phyloP scores from a whole-genome alignment of 2,797 vertebrate species.

The Karalla daura region DNA sequence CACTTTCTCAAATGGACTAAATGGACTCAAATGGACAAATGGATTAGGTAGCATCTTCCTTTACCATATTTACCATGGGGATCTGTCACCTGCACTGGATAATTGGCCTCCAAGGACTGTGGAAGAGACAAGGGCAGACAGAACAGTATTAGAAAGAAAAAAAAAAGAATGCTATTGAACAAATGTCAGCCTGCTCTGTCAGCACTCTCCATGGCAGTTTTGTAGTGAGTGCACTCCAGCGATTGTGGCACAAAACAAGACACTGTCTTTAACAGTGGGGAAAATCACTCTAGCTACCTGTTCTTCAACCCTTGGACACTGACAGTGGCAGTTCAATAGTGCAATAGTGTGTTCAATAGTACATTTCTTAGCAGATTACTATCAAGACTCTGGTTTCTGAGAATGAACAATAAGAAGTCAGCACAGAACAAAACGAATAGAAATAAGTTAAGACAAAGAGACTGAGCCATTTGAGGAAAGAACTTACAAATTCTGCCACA shows the following conservation, averaged over 20 bases:
- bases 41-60: neutral
- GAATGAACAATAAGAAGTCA: conserved; percentile 43
- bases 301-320: conserved; percentile 41
- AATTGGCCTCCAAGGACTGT: conserved; percentile 88
- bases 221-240: conserved; percentile 4
- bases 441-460: conserved; percentile 30
- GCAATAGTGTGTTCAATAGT: conserved; percentile 49
- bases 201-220: neutral
- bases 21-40: no score
- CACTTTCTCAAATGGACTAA: neutral
- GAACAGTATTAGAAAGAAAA: conserved; percentile 29
- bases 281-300: conserved; percentile 65
- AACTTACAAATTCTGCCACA: conserved; percentile 86
- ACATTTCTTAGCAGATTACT: conserved; percentile 62
- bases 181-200: conserved; percentile 4
- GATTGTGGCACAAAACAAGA: conserved; percentile 16
- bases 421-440: conserved; percentile 33
- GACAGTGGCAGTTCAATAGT: conserved; percentile 45
- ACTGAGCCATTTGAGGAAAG: neutral
- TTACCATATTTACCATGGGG: conserved; percentile 83
- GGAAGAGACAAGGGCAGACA: conserved; percentile 49
- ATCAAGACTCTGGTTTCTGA: conserved; percentile 26
- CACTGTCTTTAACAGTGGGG: conserved; percentile 24
- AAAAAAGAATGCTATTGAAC: conserved; percentile 26
- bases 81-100: conserved; percentile 93